Base-by-base conservation (phyloP, 1,140 invertebrate species). In the Pseudobourletiella spinata region DNA sequence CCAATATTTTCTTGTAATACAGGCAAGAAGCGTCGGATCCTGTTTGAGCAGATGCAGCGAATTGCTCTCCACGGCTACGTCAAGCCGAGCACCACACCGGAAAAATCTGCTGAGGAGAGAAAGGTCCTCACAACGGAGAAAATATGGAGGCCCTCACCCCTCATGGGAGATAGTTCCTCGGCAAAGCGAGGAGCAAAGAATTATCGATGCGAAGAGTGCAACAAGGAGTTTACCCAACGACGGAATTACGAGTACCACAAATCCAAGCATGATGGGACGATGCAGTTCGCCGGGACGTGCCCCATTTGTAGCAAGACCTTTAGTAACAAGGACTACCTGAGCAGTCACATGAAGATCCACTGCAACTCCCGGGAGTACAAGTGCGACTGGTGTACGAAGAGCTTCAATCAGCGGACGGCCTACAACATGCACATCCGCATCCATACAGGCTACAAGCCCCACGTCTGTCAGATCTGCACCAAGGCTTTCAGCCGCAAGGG, bases 341-440 rank as follows among this genome's bases (percentile, higher is more conserved):
- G 84, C 71, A 86, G 84, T 63, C 86, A 88, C 69, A 82, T 88
- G 81, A 88, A 88, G 73, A 88, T 88, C 60, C 86, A 88, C 71
- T 78, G 84, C 25, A 69, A 70, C 63, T 57, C 51, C 3, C 87
- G 87, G 71, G 85, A 88, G 70, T 87, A 88, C 72, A 83, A 81
- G 25, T 88, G 86, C 70, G 79, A 80, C 15, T 81, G 83, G 58
- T 88, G 86, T 70, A 84, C 83, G 0, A 87, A 87, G 71, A 82
- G 85, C 18, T 88, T 88, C 70, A 88, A 89, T 74, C 87, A 89
- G 72, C 79, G 86, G 22, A 86, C 88, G 16, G 86, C 85, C 4
- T 88, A 86, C 73, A 88, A 87, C 70, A 88, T 88, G 86, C 32
- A 39, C n/a, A 39, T 39, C 8, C 32, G 32, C n/a, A 39, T 39